A percentile compares a stretch with the other conserved stretches of the same genome.
Evolutionary conservation across 2,888 invertebrate genomes (phyloP).

Genomic region (Morpho deidamia): DNA sequence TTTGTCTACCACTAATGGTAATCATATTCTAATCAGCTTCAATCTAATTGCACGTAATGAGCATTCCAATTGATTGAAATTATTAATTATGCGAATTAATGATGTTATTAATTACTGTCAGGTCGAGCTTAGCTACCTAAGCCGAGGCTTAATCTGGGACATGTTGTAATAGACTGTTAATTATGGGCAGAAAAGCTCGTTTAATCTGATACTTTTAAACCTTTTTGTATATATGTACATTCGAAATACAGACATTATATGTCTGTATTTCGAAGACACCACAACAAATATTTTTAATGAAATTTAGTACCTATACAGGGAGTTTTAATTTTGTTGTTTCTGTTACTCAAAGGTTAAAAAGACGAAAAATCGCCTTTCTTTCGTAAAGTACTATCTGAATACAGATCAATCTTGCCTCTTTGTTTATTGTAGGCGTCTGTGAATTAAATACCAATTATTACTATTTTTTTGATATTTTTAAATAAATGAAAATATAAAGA

Average conservation of each 20-base stretch:
- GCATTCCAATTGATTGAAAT: slow-evolving; percentile 22
- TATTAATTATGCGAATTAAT: slow-evolving; percentile 25
- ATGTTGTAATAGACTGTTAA: not conserved
- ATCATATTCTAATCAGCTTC: slow-evolving; percentile 12
- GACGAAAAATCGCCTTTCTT: not conserved
- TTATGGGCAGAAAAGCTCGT: not conserved
- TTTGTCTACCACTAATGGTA: not conserved
- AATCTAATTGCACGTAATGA: slow-evolving; percentile 14
- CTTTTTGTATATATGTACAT: too few relatives aligned
- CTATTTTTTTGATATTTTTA: too few relatives aligned
- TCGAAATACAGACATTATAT: too few relatives aligned
- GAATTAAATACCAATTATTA: too few relatives aligned
- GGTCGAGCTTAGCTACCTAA: slow-evolving; percentile 19
- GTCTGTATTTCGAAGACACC: too few relatives aligned
- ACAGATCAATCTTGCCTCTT: not conserved
- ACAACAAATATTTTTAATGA: too few relatives aligned
- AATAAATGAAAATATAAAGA: too few relatives aligned
- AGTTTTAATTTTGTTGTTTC: too few relatives aligned
- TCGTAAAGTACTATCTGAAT: not conserved
- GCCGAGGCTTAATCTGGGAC: slow-evolving; percentile 9
- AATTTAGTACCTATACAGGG: too few relatives aligned
- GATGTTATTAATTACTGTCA: slow-evolving; percentile 22
- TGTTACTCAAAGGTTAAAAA: too few relatives aligned
- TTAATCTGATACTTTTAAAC: too few relatives aligned
- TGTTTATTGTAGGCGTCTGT: not conserved